Conservation (phyloP, 2,888 invertebrate species). For the Coelopa pilipes region DNA sequence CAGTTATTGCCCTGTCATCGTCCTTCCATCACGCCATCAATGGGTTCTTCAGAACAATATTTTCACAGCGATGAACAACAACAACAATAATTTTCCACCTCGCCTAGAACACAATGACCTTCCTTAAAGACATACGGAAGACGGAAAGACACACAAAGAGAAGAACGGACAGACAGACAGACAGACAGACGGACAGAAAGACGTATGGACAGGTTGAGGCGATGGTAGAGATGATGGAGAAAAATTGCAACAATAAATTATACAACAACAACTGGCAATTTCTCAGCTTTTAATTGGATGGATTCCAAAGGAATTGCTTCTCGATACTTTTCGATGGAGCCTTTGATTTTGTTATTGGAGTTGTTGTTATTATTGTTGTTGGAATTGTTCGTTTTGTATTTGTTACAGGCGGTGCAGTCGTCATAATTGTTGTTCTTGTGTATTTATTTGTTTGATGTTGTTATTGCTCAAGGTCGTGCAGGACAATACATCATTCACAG, state of each 20-base stretch:
- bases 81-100: no score
- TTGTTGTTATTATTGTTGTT: slow-evolving; percentile 1
- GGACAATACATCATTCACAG: neutral
- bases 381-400: neutral
- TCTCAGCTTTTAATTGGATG: slow-evolving; percentile 14
- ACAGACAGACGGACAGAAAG: no score
- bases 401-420: no score
- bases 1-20: no score
- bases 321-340: neutral
- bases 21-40: no score
- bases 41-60: no score
- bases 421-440: neutral
- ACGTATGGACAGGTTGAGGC: no score
- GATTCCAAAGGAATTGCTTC: neutral
- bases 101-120: no score
- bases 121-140: neutral
- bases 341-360: neutral
- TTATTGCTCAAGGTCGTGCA: slow-evolving; percentile 18
- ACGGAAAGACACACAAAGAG: neutral
- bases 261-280: slow-evolving; percentile 11
- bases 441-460: neutral
- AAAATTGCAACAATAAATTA: slow-evolving; percentile 14
- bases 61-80: no score
- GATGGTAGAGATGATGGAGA: neutral
- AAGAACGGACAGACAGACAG: neutral